Percentiles rank a stretch among this genome's conserved stretches.
Evolutionary conservation across 2,797 vertebrate genomes (phyloP).

Genomic region (Neomorphus geoffroyi): DNA sequence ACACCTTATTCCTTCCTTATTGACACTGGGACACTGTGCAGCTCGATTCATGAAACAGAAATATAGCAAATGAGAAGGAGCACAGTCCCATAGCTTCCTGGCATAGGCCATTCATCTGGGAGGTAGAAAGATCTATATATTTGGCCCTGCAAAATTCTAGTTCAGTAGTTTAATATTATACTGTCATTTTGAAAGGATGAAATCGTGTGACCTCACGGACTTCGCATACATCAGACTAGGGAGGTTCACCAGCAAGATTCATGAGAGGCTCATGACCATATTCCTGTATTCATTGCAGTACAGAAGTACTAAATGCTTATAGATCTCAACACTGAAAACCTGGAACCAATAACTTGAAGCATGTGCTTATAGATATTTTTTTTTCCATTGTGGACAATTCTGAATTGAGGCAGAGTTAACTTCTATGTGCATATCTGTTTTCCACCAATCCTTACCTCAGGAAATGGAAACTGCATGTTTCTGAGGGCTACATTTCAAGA

Average conservation of each 20-base stretch:
- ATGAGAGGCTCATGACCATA: background rate
- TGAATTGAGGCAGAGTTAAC: background rate
- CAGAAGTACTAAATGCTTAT: background rate
- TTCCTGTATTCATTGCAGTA: background rate
- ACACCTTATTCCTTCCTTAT: background rate
- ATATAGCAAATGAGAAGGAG: background rate
- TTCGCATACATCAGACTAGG: fast-evolving
- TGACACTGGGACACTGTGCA: background rate
- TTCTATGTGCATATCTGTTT: background rate
- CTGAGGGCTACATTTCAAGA: background rate
- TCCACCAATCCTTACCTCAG: background rate
- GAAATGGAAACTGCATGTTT: background rate
- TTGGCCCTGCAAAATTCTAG: background rate
- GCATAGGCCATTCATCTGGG: background rate
- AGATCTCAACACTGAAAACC: background rate
- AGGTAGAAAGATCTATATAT: background rate
- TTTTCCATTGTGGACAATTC: background rate
- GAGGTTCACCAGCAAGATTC: background rate
- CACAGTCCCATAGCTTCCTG: background rate
- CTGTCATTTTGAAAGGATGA: background rate
- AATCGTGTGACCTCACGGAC: background rate
- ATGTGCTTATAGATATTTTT: background rate
- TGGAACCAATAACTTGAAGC: background rate
- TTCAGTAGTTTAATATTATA: background rate
- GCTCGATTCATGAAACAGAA: background rate